Base-by-base conservation (phyloP, 2,888 invertebrate species). In the Volucella zonaria region DNA sequence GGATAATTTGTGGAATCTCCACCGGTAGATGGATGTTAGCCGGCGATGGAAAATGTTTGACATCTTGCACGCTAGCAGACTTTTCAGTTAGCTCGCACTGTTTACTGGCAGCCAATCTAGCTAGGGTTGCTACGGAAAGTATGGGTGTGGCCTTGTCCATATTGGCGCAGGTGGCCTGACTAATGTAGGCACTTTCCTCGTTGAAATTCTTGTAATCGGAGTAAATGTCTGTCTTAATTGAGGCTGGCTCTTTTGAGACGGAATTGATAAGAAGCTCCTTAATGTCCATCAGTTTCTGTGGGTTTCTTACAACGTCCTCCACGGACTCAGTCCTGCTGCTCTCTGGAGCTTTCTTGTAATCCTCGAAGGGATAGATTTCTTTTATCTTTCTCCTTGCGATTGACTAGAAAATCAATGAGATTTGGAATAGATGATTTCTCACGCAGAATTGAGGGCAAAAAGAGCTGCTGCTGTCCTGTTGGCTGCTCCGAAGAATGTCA, bases 1-100 rank as follows among this genome's bases (percentile, higher is more conserved):
- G 67, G 6, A 73, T 43, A 10, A 56, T 43, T 12, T 58, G 62
- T 12, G 70, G 77, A 15, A 82, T 42, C 15, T 75, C 49, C 38
- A 40, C 71, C n/a, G 82, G 51, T 8, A 77, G 81, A n/a, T 87
- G 83, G 67, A 87, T 86, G 12, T 87, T 87, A 3, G 87, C 87
- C 43, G 88, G 88, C 18, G 89, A 89, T 43, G 89, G 87, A 54
- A 88, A 89, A 73, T 89, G 89, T 58, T 88, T 88, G 47, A 87
- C 80, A 49, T 89, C 88, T 6, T 82, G 61, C 1, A 86, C 62
- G 56, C 86, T 86, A 31, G 52, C 62, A 0, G 77, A 71, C 10
- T 83, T 82, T 2, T 86, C 81, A 12, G 76, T 76, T 15, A 59
- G 71, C 38, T 83, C 76, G 43, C 82, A 77, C 40, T 87, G 81